Evolutionary conservation across 2,797 vertebrate species (phyloP).

Genomic region (Enteromius argenteus): DNA sequence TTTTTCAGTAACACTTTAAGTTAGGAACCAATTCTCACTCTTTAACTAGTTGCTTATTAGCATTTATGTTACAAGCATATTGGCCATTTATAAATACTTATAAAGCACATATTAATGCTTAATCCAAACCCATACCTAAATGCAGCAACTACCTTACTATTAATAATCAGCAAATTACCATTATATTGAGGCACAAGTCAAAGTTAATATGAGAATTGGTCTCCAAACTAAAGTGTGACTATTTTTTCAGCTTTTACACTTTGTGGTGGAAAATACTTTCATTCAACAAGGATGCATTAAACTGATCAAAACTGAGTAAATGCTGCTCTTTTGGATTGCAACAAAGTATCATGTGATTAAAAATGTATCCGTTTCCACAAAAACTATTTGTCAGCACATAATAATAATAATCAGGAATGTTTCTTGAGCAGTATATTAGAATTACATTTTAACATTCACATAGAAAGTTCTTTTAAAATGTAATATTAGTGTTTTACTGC

Average conservation of each 20-base stretch:
- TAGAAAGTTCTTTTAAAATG: not conserved
- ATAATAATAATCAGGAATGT: not conserved
- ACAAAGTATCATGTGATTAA: not conserved
- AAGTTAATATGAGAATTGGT: no score
- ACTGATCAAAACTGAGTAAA: not conserved
- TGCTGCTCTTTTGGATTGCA: not conserved
- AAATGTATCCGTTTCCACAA: not conserved
- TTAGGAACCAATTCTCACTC: not conserved
- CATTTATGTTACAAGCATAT: not conserved
- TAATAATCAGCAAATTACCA: not conserved
- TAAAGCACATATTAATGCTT: not conserved
- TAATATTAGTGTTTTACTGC: not conserved
- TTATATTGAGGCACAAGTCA: not conserved
- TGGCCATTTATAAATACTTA: not conserved
- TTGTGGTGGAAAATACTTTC: not conserved
- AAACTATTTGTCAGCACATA: not conserved
- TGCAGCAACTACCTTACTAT: not conserved
- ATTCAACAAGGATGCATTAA: not conserved
- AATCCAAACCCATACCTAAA: not conserved
- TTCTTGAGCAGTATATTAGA: not conserved
- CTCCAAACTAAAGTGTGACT: no score
- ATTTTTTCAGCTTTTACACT: not conserved
- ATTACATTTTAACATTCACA: not conserved
- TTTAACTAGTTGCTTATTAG: not conserved
- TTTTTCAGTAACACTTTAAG: not conserved